Percentiles rank a stretch among this genome's conserved stretches.
Conservation (phyloP, 1,140 invertebrate species). For the Zaprionus ghesquierei region DNA sequence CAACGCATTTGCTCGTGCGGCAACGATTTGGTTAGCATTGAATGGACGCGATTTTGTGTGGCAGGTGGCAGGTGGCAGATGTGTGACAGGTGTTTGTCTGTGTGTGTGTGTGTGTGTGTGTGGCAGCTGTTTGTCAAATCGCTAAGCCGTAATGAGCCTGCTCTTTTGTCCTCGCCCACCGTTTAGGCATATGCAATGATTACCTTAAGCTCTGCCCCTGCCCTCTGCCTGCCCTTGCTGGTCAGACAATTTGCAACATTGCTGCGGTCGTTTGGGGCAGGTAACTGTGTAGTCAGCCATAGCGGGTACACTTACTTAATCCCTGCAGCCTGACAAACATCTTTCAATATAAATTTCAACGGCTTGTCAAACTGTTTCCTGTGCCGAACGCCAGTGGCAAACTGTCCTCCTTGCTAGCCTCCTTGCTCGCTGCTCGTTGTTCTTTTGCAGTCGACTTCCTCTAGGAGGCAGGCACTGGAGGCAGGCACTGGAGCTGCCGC, state of each 20-base stretch:
- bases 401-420: conserved; percentile 16
- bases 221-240: not conserved
- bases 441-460: conserved; percentile 20
- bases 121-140: conserved; percentile 33
- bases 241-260: not conserved
- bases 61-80: too few relatives aligned
- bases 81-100: not conserved
- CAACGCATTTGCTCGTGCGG: conserved; percentile 4
- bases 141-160: conserved; percentile 32
- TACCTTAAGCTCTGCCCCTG: not conserved
- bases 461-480: too few relatives aligned
- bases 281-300: too few relatives aligned
- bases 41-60: conserved; percentile 8
- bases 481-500: not conserved
- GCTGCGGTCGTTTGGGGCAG: not conserved
- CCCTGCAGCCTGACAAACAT: conserved; percentile 59
- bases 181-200: not conserved
- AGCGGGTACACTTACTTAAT: conserved; percentile 58
- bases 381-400: conserved; percentile 44
- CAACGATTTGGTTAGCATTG: conserved; percentile 24
- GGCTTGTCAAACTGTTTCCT: conserved; percentile 78
- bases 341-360: conserved; percentile 81
- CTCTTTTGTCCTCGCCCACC: not conserved
- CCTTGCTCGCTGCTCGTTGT: not conserved
- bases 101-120: not conserved